Conservation (phyloP, 2,113 vertebrate species). For the Cygnus atratus region DNA sequence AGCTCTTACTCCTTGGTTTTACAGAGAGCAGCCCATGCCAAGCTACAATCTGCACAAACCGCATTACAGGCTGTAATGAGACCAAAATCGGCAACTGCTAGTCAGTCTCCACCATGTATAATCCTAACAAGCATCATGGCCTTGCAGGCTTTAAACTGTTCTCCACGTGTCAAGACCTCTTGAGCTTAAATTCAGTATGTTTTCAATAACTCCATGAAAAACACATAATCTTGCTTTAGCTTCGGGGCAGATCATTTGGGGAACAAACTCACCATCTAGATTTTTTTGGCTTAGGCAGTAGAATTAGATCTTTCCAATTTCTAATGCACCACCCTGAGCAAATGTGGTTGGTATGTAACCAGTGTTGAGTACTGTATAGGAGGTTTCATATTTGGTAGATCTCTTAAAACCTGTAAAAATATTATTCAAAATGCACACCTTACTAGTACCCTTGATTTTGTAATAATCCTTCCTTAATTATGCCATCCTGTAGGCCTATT, state of each 20-base stretch:
- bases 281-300: not conserved
- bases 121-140: not conserved
- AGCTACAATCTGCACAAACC: conserved; percentile 32
- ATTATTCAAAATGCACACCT: not conserved
- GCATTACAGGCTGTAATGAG: not conserved
- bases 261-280: not conserved
- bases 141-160: conserved; percentile 19
- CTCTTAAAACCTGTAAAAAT: not conserved
- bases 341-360: not conserved
- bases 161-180: not conserved
- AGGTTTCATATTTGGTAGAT: not conserved
- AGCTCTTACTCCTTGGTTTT: not conserved
- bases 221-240: not conserved
- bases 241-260: not conserved
- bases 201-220: not conserved
- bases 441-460: not conserved
- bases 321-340: not conserved
- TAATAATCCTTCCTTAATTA: not conserved
- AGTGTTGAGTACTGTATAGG: not conserved
- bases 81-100: conserved; percentile 49
- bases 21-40: conserved; percentile 25
- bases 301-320: not conserved
- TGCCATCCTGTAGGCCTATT: not conserved
- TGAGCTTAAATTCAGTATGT: not conserved
- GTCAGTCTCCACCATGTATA: not conserved